These are phyloP conservation scores for Ametastegia equiseti DNA, from an alignment of 2,888 invertebrate genomes.

Conservation along the genomic window DNA sequence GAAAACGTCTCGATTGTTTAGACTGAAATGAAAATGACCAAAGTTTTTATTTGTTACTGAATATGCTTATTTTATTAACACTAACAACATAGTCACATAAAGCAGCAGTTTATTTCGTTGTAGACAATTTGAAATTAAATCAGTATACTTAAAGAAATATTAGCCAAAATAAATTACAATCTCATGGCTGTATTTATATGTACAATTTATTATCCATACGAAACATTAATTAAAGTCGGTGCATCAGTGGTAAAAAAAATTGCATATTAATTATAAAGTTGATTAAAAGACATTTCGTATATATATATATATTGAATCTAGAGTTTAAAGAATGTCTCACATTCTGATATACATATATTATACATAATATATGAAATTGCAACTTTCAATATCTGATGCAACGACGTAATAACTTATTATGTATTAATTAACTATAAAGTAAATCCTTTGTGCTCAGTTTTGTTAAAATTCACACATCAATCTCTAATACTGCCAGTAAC, in stretches of 20 bases:
- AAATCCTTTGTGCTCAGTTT: slow-evolving; percentile 40
- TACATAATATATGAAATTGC: too few relatives aligned
- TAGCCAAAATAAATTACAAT: slow-evolving; percentile 45
- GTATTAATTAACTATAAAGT: slow-evolving; percentile 31
- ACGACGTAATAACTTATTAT: slow-evolving; percentile 40
- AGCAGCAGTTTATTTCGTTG: slow-evolving; percentile 48
- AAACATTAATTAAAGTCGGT: not conserved
- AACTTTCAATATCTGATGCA: slow-evolving; percentile 13
- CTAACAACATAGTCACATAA: slow-evolving; percentile 45
- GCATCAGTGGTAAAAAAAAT: slow-evolving; percentile 13
- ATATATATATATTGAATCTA: not conserved
- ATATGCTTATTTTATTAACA: slow-evolving; percentile 39
- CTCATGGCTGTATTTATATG: slow-evolving; percentile 43
- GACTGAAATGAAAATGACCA: not conserved
- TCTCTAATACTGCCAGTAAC: slow-evolving; percentile 30
- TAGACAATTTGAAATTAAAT: slow-evolving; percentile 44
- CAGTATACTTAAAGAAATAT: slow-evolving; percentile 18
- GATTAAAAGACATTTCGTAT: not conserved
- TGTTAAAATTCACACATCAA: slow-evolving; percentile 41
- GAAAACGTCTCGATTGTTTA: not conserved
- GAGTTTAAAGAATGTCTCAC: not conserved
- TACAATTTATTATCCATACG: slow-evolving; percentile 30
- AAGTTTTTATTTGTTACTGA: not conserved
- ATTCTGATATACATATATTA: slow-evolving; percentile 10
- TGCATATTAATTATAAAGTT: not conserved